phyloP scores from a whole-genome alignment of 2,113 vertebrate species.

The Thomomys bottae region DNA sequence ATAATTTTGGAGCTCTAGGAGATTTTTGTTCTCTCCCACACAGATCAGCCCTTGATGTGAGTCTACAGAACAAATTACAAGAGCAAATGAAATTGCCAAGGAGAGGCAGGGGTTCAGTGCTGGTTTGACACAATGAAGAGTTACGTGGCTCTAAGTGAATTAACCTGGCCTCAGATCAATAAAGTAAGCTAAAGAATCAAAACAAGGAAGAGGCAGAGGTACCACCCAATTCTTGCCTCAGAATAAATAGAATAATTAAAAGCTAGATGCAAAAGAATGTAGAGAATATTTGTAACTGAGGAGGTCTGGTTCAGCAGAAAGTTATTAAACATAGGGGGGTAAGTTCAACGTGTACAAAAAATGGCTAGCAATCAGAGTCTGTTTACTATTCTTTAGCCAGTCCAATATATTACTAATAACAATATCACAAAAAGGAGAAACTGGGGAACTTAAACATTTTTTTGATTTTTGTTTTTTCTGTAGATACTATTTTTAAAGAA shows the following conservation, averaged over 20 bases:
- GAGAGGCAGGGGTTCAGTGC: neutral
- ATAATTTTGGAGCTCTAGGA: constrained; percentile 39
- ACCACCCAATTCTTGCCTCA: neutral
- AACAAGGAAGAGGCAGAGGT: constrained; percentile 17
- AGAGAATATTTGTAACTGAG: neutral
- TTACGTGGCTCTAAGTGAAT: constrained; percentile 35
- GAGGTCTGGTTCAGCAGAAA: neutral
- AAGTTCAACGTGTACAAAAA: neutral
- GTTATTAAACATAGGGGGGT: neutral
- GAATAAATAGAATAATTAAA: neutral
- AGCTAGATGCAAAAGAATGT: neutral
- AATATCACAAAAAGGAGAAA: neutral
- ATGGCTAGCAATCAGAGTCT: neutral
- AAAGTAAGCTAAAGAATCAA: constrained; percentile 46
- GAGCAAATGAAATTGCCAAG: constrained; percentile 41
- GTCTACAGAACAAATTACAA: constrained; percentile 1
- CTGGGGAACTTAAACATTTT: no score
- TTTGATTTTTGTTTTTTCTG: neutral
- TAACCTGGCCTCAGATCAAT: constrained; percentile 46
- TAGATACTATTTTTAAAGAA: neutral
- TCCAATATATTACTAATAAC: neutral
- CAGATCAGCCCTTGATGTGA: neutral
- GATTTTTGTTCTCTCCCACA: constrained; percentile 15
- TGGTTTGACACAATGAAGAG: constrained; percentile 46
- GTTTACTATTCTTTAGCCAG: neutral